Evolutionary conservation across 2,888 invertebrate genomes (phyloP).

Genomic region (Drosophila anomelani): DNA sequence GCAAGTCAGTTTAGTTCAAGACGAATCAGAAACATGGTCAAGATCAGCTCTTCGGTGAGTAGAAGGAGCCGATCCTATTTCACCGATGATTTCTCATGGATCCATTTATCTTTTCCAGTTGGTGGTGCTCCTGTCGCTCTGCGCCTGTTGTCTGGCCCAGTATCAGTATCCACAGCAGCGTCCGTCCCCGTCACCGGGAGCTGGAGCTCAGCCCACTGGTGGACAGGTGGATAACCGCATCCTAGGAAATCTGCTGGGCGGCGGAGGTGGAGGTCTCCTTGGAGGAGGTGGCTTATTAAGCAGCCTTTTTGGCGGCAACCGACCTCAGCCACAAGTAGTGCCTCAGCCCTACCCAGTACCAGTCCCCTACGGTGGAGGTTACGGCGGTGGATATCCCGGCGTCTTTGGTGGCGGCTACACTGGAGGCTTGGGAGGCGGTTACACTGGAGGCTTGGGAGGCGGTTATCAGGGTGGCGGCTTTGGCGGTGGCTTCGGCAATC

Average conservation of each 20-base stretch:
- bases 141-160: conserved; percentile 57
- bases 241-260: conserved; percentile 61
- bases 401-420: conserved; percentile 36
- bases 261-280: conserved; percentile 52
- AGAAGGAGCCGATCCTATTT: neutral
- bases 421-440: conserved; percentile 26
- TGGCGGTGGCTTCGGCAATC: conserved; percentile 42
- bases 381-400: conserved; percentile 39
- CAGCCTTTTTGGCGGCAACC: conserved; percentile 46
- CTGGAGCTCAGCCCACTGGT: conserved; percentile 37
- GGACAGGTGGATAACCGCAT: conserved; percentile 62
- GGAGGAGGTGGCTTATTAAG: conserved; percentile 57
- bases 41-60: conserved; percentile 63
- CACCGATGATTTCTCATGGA: neutral
- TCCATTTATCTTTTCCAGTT: conserved; percentile 31
- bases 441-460: conserved; percentile 19
- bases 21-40: conserved; percentile 49
- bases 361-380: conserved; percentile 53
- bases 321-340: conserved; percentile 22
- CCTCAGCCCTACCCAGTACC: conserved; percentile 48
- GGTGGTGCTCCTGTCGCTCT: conserved; percentile 50
- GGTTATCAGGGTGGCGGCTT: conserved; percentile 20
- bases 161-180: conserved; percentile 61
- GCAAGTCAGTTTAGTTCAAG: conserved; percentile 58
- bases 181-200: conserved; percentile 25